A percentile compares a stretch with the other conserved stretches of the same genome.
These are phyloP conservation scores for Molossus alvarezi DNA, from an alignment of 2,797 vertebrate species.

Conservation along the genomic window DNA sequence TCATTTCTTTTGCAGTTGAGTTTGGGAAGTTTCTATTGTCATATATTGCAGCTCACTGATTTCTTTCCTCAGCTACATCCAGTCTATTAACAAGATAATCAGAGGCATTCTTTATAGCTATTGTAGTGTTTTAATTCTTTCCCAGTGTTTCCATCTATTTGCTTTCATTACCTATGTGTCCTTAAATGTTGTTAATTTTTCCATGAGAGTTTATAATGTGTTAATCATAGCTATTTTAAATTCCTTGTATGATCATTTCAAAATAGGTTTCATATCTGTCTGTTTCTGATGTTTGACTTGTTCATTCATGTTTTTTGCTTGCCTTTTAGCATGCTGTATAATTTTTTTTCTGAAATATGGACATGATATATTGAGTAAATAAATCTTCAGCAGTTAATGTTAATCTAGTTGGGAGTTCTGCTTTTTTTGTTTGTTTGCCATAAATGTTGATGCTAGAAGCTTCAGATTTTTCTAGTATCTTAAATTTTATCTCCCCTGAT, in stretches of 20 bases:
- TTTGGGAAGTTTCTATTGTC: background rate
- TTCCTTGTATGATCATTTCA: background rate
- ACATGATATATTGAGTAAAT: background rate
- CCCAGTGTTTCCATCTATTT: background rate
- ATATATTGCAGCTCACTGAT: background rate
- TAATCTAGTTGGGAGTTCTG: background rate
- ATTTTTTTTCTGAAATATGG: background rate
- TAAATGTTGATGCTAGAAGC: background rate
- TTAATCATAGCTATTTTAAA: conserved; percentile 15
- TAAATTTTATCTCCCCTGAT: background rate
- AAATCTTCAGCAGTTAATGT: background rate
- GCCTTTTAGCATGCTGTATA: background rate
- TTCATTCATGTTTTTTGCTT: background rate
- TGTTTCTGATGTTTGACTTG: background rate
- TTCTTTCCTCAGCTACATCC: background rate
- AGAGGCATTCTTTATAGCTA: background rate
- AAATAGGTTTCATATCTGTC: background rate
- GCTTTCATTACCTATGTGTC: background rate
- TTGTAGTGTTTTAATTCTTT: background rate
- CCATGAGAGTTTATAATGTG: background rate
- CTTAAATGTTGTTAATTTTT: background rate
- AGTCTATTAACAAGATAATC: background rate
- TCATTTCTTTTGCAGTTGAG: background rate
- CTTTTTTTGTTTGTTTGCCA: background rate
- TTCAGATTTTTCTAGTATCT: background rate